A percentile compares a stretch with the other conserved stretches of the same genome.
Evolutionary conservation across 1,140 invertebrate species (phyloP).

Genomic region (Sarcophaga bullata): DNA sequence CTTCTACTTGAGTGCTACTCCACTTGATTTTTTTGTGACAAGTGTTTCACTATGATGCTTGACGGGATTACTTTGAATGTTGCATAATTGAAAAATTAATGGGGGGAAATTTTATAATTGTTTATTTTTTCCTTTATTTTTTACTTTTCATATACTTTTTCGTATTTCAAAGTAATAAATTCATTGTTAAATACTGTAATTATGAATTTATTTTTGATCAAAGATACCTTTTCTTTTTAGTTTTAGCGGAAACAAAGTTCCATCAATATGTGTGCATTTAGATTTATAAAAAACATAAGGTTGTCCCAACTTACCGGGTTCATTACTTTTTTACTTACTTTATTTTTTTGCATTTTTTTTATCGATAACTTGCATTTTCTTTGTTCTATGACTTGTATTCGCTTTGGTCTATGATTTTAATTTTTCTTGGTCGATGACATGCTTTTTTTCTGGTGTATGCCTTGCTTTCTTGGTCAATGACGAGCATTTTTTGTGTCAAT

Average conservation of each 20-base stretch:
- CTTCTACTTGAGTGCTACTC: constrained; percentile 4
- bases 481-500: too few species aligned
- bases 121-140: background rate
- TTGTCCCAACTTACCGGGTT: too few species aligned
- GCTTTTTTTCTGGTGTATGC: too few species aligned
- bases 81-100: constrained; percentile 62
- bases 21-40: constrained; percentile 60
- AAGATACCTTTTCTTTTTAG: background rate
- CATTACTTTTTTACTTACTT: too few species aligned
- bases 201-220: constrained; percentile 31
- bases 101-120: constrained; percentile 41
- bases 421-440: too few species aligned
- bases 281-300: too few species aligned
- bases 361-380: too few species aligned
- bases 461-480: too few species aligned
- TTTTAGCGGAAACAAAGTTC: background rate
- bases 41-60: constrained; percentile 53
- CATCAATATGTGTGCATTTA: too few species aligned
- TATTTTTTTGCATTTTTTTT: too few species aligned
- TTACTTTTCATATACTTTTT: background rate
- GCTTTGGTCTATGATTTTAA: too few species aligned
- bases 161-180: constrained; percentile 12
- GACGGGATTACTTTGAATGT: constrained; percentile 50
- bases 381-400: too few species aligned
- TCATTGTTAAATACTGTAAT: constrained; percentile 34